Conservation (phyloP, 2,797 vertebrate species). For the Orestias chungarensis region DNA sequence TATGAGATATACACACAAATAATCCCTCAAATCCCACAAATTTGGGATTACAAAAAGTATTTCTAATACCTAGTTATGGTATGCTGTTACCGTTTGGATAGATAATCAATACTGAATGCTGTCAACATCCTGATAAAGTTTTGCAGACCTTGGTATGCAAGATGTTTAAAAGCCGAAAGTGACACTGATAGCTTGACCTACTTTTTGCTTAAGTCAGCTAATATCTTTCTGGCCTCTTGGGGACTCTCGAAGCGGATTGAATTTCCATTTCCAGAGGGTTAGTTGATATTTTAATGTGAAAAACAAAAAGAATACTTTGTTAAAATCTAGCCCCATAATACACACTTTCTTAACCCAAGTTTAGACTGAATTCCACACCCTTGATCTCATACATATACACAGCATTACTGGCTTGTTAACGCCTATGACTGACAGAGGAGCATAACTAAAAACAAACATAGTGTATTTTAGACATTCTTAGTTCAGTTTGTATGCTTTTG, state of each 20-base stretch:
- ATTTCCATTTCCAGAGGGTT: background rate
- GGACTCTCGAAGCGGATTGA: background rate
- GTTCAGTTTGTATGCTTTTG: background rate
- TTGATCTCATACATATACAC: background rate
- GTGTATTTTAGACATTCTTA: too few species aligned
- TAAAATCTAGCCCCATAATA: background rate
- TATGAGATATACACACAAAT: too few species aligned
- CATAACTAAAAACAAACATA: too few species aligned
- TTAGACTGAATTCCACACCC: background rate
- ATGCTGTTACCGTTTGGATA: background rate
- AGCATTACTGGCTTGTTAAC: background rate
- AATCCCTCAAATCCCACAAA: too few species aligned
- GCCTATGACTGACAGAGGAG: too few species aligned
- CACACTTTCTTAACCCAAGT: background rate
- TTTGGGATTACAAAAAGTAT: background rate
- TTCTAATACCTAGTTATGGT: background rate
- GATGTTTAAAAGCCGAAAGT: background rate
- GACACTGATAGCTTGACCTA: background rate
- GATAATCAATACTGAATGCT: too few species aligned
- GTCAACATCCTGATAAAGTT: background rate
- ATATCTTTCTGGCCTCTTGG: background rate
- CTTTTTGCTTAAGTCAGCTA: background rate
- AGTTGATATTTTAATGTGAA: background rate
- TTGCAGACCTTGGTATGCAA: background rate
- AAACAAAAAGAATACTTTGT: background rate